phyloP scores from a whole-genome alignment of 92 coral and sea anemone species.

The Plumapathes pennacea region DNA sequence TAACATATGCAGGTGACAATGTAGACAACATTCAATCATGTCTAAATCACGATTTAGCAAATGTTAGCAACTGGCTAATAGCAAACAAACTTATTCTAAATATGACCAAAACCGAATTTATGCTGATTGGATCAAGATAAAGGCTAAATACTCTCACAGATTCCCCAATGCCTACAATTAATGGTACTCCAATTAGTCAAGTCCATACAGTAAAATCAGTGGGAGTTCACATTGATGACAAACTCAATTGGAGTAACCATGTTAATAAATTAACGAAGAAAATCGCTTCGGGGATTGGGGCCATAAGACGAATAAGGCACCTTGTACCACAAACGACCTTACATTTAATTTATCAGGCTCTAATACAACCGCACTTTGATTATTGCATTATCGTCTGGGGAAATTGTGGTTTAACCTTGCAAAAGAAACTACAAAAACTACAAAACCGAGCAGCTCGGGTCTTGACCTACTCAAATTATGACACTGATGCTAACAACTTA shows the following conservation, averaged over 20 bases:
- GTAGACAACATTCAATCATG: constrained; percentile 7
- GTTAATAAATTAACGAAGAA: background rate
- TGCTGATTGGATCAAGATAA: constrained; percentile 2
- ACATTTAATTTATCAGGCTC: constrained; percentile 16
- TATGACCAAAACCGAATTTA: constrained; percentile 7
- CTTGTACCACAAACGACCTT: constrained; percentile 35
- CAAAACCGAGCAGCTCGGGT: constrained; percentile 48
- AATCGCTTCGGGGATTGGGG: background rate
- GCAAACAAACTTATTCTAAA: constrained; percentile 31
- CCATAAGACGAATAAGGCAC: background rate
- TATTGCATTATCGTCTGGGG: constrained; percentile 32
- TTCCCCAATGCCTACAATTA: background rate
- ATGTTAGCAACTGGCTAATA: constrained; percentile 22
- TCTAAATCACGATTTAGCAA: constrained; percentile 11
- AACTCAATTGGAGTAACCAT: background rate
- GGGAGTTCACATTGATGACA: background rate
- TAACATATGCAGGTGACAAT: constrained; percentile 24
- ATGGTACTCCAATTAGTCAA: background rate
- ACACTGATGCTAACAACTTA: constrained; percentile 28
- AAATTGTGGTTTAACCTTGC: constrained; percentile 30
- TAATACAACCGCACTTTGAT: constrained; percentile 37
- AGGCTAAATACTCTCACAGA: constrained; percentile 1
- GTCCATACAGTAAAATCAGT: constrained; percentile 3
- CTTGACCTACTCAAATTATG: constrained; percentile 25
- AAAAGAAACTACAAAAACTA: constrained; percentile 13